phyloP scores from a whole-genome alignment of 2,797 vertebrate species.

The Neosilurus mollespiculum region DNA sequence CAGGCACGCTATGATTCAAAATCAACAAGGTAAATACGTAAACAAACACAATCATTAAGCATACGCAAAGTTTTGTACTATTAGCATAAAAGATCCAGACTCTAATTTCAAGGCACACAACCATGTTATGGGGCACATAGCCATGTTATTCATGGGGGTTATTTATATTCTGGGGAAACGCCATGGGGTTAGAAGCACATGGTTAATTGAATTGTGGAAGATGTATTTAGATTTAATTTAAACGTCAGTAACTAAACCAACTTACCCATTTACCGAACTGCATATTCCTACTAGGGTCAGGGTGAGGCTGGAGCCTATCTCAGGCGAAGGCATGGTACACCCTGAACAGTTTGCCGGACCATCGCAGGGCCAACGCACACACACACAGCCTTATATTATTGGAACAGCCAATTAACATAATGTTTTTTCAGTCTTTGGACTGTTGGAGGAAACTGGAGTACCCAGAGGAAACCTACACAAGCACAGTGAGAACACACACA shows the following conservation, averaged over 20 bases:
- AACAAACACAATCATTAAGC: conserved; percentile 17
- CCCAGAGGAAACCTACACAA: no score
- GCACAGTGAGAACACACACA: no score
- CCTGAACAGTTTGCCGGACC: no score
- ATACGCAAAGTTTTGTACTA: conserved; percentile 1
- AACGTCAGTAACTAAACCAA: not conserved
- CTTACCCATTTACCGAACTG: no score
- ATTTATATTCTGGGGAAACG: not conserved
- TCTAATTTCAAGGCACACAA: not conserved
- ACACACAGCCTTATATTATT: no score
- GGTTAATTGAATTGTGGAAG: not conserved
- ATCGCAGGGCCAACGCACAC: no score
- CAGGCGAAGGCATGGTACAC: no score
- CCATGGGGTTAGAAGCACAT: not conserved
- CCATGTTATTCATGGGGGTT: not conserved
- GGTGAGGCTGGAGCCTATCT: no score
- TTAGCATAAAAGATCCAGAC: conserved; percentile 23
- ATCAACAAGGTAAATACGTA: conserved; percentile 21
- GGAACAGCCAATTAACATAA: no score
- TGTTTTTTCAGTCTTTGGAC: no score
- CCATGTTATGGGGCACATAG: not conserved
- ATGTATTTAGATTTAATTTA: not conserved
- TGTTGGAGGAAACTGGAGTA: no score
- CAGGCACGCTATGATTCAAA: conserved; percentile 1
- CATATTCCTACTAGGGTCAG: no score